Percentiles rank a stretch among this genome's conserved stretches.
phyloP scores from a whole-genome alignment of 2,797 vertebrate genomes.

The Pampus argenteus region DNA sequence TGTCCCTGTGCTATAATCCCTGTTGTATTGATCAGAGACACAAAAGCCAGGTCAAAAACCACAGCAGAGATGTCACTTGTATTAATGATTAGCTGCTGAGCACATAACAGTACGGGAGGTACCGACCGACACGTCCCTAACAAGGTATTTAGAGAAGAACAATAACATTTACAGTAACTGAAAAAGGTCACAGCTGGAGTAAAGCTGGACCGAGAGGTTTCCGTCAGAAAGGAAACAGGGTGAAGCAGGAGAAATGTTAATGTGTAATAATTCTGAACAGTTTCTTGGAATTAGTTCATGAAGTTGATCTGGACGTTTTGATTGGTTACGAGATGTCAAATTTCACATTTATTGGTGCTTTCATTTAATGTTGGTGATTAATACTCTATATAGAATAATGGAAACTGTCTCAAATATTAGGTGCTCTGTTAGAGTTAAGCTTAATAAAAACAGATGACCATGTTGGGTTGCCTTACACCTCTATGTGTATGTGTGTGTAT shows the following conservation, averaged over 20 bases:
- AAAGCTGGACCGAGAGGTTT: background rate
- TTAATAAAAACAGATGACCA: background rate
- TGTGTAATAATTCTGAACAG: background rate
- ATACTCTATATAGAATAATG: too few species aligned
- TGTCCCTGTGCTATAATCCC: background rate
- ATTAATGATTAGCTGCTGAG: constrained; percentile 84
- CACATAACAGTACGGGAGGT: constrained; percentile 49
- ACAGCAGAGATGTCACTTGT: constrained; percentile 50
- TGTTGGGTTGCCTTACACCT: background rate
- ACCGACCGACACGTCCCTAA: background rate
- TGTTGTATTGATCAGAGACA: constrained; percentile 64
- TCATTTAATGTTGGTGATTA: too few species aligned
- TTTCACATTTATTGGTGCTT: too few species aligned
- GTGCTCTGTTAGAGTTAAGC: background rate
- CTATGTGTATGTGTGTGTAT: background rate
- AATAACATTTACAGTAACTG: background rate
- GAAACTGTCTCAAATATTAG: background rate
- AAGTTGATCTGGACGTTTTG: too few species aligned
- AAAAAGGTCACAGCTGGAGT: background rate
- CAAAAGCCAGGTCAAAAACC: constrained; percentile 59
- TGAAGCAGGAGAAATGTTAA: too few species aligned
- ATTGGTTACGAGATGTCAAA: too few species aligned
- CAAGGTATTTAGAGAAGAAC: background rate
- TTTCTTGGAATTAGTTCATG: too few species aligned
- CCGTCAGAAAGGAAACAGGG: background rate